These are phyloP conservation scores for Pandion haliaetus DNA, from an alignment of 2,113 vertebrate genomes.

Conservation along the genomic window DNA sequence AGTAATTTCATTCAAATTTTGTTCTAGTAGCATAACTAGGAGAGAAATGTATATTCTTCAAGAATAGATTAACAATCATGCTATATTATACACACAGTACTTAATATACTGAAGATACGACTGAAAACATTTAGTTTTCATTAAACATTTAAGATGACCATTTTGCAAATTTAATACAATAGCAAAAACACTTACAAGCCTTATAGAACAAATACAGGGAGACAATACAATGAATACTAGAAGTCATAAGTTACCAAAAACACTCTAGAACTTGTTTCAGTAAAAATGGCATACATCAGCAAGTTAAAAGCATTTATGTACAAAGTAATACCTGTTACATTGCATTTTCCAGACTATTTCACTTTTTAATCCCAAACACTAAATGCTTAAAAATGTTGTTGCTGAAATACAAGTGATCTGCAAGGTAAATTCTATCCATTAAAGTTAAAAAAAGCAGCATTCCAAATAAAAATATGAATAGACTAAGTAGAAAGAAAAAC, in stretches of 20 bases:
- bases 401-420: neutral
- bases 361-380: neutral
- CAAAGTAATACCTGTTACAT: neutral
- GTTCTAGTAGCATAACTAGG: neutral
- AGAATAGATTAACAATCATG: neutral
- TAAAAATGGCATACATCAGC: neutral
- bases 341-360: neutral
- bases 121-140: neutral
- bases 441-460: neutral
- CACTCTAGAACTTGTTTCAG: neutral
- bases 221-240: neutral
- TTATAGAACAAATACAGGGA: neutral
- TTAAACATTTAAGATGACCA: neutral
- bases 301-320: neutral
- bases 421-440: neutral
- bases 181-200: neutral
- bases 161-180: neutral
- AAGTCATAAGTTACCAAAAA: neutral
- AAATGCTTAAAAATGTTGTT: neutral
- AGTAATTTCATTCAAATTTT: neutral
- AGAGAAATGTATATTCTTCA: neutral
- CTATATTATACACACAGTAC: neutral
- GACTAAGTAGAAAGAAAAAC: neutral
- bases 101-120: neutral
- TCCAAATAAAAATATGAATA: neutral